These are phyloP conservation scores for Lipotes vexillifer DNA, from an alignment of 2,113 vertebrate genomes.

Conservation along the genomic window DNA sequence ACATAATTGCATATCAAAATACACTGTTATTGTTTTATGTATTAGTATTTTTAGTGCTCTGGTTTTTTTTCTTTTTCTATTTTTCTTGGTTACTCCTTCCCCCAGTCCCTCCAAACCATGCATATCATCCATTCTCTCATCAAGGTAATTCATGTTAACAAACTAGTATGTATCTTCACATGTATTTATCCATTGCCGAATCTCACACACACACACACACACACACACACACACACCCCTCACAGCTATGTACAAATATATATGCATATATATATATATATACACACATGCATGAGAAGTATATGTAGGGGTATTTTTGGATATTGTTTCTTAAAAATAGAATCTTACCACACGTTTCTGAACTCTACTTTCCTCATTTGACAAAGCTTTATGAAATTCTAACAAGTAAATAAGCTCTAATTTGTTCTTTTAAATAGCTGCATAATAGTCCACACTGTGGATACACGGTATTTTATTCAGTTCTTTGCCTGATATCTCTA, in stretches of 20 bases:
- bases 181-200: background rate
- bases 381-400: background rate
- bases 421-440: slow-evolving; percentile 21
- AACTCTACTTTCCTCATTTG: background rate
- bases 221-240: background rate
- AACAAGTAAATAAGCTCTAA: background rate
- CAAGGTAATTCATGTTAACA: slow-evolving; percentile 11
- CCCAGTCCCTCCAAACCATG: background rate
- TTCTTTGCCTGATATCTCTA: background rate
- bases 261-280: background rate
- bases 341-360: background rate
- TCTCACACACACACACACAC: background rate
- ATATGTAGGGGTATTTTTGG: background rate
- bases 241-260: background rate
- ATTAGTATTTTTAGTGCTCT: background rate
- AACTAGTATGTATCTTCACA: background rate
- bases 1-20: background rate
- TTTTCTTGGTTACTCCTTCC: background rate
- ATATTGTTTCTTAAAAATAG: background rate
- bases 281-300: background rate
- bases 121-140: background rate
- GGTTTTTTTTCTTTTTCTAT: background rate
- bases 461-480: background rate
- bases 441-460: background rate
- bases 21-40: background rate